A percentile compares a stretch with the other conserved stretches of the same genome.
phyloP scores from a whole-genome alignment of 64 coral and sea anemone genomes.

The Stichodactyla mertensii region DNA sequence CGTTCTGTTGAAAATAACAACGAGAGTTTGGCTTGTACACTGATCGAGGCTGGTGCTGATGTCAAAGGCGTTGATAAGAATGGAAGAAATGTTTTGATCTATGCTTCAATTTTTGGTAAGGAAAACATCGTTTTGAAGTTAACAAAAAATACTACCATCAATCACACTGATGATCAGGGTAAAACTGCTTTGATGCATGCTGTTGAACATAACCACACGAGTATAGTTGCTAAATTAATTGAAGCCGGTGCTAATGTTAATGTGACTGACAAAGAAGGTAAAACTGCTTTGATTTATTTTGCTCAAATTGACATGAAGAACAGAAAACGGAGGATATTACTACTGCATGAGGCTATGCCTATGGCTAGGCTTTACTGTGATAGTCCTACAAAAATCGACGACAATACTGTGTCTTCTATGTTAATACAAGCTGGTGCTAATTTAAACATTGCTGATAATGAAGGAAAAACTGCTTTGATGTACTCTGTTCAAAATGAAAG shows the following conservation, averaged over 20 bases:
- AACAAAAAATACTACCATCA: not conserved
- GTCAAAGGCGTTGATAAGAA: not conserved
- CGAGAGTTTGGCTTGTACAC: not conserved
- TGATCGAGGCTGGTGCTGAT: slow-evolving; percentile 5
- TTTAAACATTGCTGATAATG: not conserved
- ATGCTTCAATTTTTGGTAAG: not conserved
- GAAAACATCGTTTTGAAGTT: not conserved
- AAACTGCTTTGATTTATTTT: not conserved
- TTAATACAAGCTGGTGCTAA: not conserved
- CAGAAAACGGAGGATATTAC: no score
- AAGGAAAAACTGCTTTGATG: slow-evolving; percentile 7
- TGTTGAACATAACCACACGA: not conserved
- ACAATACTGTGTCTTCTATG: not conserved
- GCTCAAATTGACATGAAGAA: not conserved
- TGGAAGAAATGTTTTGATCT: not conserved
- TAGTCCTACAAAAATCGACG: not conserved
- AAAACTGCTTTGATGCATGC: not conserved
- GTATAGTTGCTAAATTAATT: not conserved
- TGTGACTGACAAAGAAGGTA: not conserved
- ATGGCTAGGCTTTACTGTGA: no score
- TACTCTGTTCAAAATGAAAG: not conserved
- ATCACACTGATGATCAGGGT: not conserved
- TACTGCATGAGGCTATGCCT: no score
- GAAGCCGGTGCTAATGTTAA: not conserved
- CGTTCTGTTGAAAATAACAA: not conserved